These are phyloP conservation scores for Oreocharis arfaki DNA, from an alignment of 2,113 vertebrate species.

Conservation along the genomic window DNA sequence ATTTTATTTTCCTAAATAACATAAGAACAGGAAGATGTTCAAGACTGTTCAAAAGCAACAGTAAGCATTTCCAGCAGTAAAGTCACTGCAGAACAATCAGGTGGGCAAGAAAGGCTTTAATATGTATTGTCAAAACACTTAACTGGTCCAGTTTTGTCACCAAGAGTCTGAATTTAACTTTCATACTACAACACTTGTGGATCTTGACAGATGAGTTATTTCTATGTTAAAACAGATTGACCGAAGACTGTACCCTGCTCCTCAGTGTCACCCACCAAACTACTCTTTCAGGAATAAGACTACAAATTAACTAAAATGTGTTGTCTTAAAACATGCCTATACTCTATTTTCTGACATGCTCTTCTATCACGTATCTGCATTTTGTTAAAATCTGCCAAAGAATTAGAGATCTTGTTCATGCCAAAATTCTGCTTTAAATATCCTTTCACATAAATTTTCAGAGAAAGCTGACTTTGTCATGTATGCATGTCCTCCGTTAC, in stretches of 20 bases:
- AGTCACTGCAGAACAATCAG: not conserved
- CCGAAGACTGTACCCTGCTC: accelerated
- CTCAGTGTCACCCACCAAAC: not conserved
- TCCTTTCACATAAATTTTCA: not conserved
- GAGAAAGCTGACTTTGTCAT: not conserved
- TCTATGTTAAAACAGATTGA: not conserved
- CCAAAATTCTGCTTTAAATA: not conserved
- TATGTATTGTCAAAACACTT: not conserved
- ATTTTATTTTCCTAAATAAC: not conserved
- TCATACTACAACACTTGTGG: not conserved
- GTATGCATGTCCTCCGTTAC: not conserved
- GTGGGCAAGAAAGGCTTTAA: not conserved
- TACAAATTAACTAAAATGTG: not conserved
- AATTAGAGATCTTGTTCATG: not conserved
- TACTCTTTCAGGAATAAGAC: not conserved
- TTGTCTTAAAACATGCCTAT: not conserved
- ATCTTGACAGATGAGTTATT: not conserved
- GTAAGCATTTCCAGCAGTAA: not conserved
- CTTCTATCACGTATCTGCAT: not conserved
- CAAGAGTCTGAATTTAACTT: not conserved
- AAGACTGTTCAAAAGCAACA: not conserved
- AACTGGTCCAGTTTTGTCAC: not conserved
- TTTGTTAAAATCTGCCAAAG: not conserved
- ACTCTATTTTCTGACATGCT: not conserved
- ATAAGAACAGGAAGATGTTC: not conserved